phyloP scores from a whole-genome alignment of 1,140 invertebrate species.

The Trichonephila inaurata region DNA sequence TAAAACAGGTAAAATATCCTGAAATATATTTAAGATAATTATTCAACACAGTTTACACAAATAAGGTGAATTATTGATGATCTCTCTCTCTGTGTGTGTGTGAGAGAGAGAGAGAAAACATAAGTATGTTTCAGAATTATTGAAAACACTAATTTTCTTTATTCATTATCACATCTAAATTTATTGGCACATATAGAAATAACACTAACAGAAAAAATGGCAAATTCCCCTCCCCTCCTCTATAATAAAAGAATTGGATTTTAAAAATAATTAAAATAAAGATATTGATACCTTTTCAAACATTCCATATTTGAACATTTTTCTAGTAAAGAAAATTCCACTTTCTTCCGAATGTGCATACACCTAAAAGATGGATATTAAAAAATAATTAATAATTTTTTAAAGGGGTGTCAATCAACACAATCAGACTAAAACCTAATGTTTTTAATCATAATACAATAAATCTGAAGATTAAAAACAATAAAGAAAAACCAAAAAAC shows the following conservation, averaged over 20 bases:
- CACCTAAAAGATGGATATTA: slow-evolving; percentile 34
- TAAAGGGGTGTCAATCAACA: neutral
- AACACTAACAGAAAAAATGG: no score
- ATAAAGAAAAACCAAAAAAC: neutral
- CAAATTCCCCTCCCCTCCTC: no score
- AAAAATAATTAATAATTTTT: neutral
- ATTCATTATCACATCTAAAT: no score
- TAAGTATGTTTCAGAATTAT: no score
- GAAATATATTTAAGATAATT: neutral
- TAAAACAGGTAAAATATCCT: slow-evolving; percentile 86
- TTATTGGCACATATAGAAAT: no score
- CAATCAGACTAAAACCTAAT: no score
- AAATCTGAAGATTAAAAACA: neutral
- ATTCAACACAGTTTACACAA: neutral
- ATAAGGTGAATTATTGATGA: neutral
- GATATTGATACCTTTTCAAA: slow-evolving; percentile 73
- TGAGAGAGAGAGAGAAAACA: no score
- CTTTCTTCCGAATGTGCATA: slow-evolving; percentile 65
- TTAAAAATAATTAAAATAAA: neutral
- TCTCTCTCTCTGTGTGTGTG: no score
- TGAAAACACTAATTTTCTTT: no score
- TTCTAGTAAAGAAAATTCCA: slow-evolving; percentile 67
- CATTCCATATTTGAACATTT: slow-evolving; percentile 72
- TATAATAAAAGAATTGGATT: neutral
- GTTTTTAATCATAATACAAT: neutral